Percentiles rank a stretch among this genome's conserved stretches.
Evolutionary conservation across 2,888 invertebrate genomes (phyloP).

Genomic region (Oxystoma pomonae): DNA sequence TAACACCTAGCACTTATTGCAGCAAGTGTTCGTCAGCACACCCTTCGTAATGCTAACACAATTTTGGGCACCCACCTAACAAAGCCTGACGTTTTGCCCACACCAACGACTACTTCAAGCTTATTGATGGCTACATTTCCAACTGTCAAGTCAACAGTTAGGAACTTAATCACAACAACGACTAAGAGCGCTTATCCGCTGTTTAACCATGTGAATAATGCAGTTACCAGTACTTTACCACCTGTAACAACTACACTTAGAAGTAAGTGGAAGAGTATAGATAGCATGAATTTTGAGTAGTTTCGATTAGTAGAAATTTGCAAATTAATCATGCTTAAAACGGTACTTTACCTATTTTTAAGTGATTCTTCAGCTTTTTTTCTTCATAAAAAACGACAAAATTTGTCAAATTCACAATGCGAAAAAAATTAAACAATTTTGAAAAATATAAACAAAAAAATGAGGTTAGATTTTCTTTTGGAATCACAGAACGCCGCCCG

Average conservation of each 20-base stretch:
- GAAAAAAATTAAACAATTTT: too few relatives aligned
- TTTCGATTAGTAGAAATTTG: too few relatives aligned
- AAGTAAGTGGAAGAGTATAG: constrained; percentile 51
- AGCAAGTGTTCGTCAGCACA: constrained; percentile 68
- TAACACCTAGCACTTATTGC: constrained; percentile 22
- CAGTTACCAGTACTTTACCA: constrained; percentile 40
- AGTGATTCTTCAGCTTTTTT: too few relatives aligned
- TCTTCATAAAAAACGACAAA: too few relatives aligned
- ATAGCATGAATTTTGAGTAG: too few relatives aligned
- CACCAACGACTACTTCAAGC: constrained; percentile 43
- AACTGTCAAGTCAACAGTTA: constrained; percentile 46
- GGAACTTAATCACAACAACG: constrained; percentile 47
- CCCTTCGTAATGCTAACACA: constrained; percentile 70
- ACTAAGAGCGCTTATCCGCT: constrained; percentile 24
- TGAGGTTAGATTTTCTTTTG: too few relatives aligned
- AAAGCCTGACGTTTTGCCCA: constrained; percentile 52
- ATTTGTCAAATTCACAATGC: too few relatives aligned
- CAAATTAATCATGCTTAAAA: too few relatives aligned
- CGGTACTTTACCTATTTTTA: too few relatives aligned
- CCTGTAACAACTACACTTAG: constrained; percentile 41
- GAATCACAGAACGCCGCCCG: too few relatives aligned
- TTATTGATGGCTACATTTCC: constrained; percentile 48
- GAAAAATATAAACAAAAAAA: too few relatives aligned
- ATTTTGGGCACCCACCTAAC: constrained; percentile 60
- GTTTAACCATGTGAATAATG: constrained; percentile 15